Conservation (phyloP, 2,797 vertebrate species). For the Eutrigla gurnardus region DNA sequence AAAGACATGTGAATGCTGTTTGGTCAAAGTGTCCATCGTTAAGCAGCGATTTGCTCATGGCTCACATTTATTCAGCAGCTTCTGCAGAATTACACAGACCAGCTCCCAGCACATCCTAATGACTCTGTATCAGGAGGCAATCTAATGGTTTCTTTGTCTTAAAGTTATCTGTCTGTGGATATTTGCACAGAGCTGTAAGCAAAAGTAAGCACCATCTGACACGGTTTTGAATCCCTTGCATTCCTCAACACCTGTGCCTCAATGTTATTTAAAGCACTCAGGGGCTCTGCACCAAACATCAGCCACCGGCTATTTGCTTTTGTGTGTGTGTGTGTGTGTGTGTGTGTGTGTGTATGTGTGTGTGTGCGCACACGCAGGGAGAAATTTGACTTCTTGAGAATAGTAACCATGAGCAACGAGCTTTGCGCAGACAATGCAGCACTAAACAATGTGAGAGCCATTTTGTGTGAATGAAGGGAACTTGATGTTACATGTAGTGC, state of each 20-base stretch:
- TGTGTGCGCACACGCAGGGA: slow-evolving; percentile 6
- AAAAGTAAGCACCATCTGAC: slow-evolving; percentile 80
- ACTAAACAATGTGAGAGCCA: slow-evolving; percentile 28
- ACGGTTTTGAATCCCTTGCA: slow-evolving; percentile 71
- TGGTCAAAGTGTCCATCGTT: slow-evolving; percentile 68
- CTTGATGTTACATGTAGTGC: neutral
- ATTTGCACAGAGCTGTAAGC: slow-evolving; percentile 78
- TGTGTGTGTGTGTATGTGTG: slow-evolving; percentile 20
- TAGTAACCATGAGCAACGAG: slow-evolving; percentile 65
- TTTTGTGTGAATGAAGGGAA: slow-evolving; percentile 32
- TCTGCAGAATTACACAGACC: slow-evolving; percentile 62
- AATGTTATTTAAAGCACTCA: slow-evolving; percentile 80
- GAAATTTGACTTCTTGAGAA: slow-evolving; percentile 50
- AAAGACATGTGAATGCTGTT: slow-evolving; percentile 55
- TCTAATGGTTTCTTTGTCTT: slow-evolving; percentile 78
- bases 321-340: slow-evolving; percentile 31
- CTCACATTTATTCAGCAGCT: slow-evolving; percentile 62
- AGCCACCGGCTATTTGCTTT: slow-evolving; percentile 74
- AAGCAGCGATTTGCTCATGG: slow-evolving; percentile 62
- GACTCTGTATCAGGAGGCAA: slow-evolving; percentile 65
- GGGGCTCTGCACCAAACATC: slow-evolving; percentile 73
- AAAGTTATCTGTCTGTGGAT: slow-evolving; percentile 75
- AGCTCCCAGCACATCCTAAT: slow-evolving; percentile 65
- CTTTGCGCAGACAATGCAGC: slow-evolving; percentile 31
- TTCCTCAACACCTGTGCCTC: slow-evolving; percentile 80